These are phyloP conservation scores for Melanerpes formicivorus DNA, from an alignment of 2,113 vertebrate species.

Conservation along the genomic window DNA sequence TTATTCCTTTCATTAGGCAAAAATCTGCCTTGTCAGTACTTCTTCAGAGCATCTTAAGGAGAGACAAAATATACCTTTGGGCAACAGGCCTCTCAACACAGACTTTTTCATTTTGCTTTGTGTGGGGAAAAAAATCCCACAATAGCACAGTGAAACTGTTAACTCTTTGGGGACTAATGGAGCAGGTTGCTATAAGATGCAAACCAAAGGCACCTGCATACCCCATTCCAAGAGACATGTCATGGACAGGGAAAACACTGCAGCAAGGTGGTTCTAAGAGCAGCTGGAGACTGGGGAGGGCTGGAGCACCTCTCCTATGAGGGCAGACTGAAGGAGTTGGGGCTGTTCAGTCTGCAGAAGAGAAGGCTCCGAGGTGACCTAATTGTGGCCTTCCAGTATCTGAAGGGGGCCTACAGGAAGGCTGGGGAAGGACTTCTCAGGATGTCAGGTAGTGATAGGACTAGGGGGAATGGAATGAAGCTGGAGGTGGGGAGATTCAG, in stretches of 20 bases:
- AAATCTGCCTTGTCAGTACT: neutral
- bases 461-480: no score
- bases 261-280: neutral
- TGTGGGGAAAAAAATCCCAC: neutral
- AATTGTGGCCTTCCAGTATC: no score
- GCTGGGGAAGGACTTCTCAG: no score
- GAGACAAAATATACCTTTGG: neutral
- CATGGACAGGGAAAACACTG: neutral
- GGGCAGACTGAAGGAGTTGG: no score
- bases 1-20: neutral
- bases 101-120: neutral
- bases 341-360: no score
- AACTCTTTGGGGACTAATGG: neutral
- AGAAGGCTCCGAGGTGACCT: no score
- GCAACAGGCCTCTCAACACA: neutral
- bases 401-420: no score
- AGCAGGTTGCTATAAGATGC: neutral
- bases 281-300: neutral
- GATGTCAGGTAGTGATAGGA: no score
- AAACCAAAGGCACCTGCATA: neutral
- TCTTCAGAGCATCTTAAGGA: neutral
- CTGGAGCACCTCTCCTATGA: no score
- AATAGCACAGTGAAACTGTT: neutral
- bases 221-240: neutral
- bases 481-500: no score